These are phyloP conservation scores for Holcopasites calliopsidis DNA, from an alignment of 1,140 invertebrate species.

Conservation along the genomic window DNA sequence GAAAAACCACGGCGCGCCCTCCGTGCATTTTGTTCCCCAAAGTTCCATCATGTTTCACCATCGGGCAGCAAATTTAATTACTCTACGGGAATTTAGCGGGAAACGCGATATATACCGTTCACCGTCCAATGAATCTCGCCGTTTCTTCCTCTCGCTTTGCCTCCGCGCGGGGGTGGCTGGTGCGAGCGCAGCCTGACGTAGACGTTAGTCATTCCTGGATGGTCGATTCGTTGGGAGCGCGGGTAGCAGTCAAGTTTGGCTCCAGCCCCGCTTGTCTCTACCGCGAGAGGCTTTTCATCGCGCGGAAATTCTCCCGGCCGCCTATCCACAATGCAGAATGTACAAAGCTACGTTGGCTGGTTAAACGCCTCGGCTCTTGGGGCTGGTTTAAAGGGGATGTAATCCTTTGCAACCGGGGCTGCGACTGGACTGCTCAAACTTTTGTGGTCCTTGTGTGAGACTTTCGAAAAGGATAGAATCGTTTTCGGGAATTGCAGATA, in stretches of 20 bases:
- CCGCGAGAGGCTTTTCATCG: slow-evolving; percentile 46
- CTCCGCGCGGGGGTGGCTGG: background rate
- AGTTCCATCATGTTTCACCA: background rate
- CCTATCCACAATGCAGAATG: slow-evolving; percentile 60
- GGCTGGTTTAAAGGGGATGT: slow-evolving; percentile 63
- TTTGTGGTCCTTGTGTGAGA: no score
- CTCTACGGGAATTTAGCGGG: background rate
- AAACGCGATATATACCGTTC: background rate
- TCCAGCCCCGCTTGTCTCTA: slow-evolving; percentile 1
- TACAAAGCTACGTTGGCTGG: slow-evolving; percentile 63
- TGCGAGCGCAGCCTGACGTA: no score
- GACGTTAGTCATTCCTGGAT: slow-evolving; percentile 41
- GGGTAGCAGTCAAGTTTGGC: slow-evolving; percentile 27
- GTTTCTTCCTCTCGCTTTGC: slow-evolving; percentile 1
- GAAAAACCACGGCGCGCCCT: background rate
- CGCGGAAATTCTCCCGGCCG: slow-evolving; percentile 61
- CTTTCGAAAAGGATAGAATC: background rate
- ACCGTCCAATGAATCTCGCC: slow-evolving; percentile 1
- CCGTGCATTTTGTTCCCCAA: background rate
- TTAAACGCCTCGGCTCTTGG: slow-evolving; percentile 50
- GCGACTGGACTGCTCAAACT: no score
- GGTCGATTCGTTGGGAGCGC: slow-evolving; percentile 47
- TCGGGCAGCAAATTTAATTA: slow-evolving; percentile 32
- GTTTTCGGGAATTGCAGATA: no score
- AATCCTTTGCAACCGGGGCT: slow-evolving; percentile 6